Evolutionary conservation across 2,888 invertebrate species (phyloP).

Genomic region (Sisyra terminalis): DNA sequence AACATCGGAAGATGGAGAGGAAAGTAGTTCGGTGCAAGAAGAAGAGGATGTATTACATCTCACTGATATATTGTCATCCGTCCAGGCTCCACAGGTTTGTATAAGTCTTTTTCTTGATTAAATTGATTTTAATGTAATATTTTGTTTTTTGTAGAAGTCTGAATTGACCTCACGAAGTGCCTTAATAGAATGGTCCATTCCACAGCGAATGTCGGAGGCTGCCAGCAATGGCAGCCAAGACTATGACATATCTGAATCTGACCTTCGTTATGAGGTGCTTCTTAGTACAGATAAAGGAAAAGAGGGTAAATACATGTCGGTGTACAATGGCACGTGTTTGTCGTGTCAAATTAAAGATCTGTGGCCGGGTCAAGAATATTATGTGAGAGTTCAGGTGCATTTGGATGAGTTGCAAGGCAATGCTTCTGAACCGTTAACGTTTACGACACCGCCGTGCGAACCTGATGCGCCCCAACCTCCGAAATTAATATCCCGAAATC

Average conservation of each 20-base stretch:
- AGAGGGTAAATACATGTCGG: slow-evolving; percentile 70
- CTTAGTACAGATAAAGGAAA: slow-evolving; percentile 54
- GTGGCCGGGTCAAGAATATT: slow-evolving; percentile 76
- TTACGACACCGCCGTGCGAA: slow-evolving; percentile 66
- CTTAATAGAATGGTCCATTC: slow-evolving; percentile 67
- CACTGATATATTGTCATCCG: slow-evolving; percentile 54
- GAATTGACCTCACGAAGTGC: slow-evolving; percentile 74
- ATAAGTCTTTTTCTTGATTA: slow-evolving; percentile 2
- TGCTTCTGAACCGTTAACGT: slow-evolving; percentile 60
- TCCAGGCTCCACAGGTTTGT: slow-evolving; percentile 63
- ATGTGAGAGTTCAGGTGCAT: slow-evolving; percentile 63
- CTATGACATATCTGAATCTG: slow-evolving; percentile 37
- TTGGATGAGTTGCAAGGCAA: slow-evolving; percentile 58
- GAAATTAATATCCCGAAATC: slow-evolving; percentile 52
- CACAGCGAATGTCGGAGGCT: slow-evolving; percentile 31
- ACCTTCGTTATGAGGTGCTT: slow-evolving; percentile 65
- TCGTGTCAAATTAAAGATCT: slow-evolving; percentile 71
- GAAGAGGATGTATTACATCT: slow-evolving; percentile 57
- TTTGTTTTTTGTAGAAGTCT: slow-evolving; percentile 41
- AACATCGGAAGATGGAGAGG: slow-evolving; percentile 68
- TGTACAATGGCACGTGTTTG: slow-evolving; percentile 61
- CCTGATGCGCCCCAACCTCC: slow-evolving; percentile 60
- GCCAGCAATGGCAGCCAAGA: slow-evolving; percentile 32
- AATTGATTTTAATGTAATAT: slow-evolving; percentile 3
- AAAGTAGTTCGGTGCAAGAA: slow-evolving; percentile 53